phyloP scores from a whole-genome alignment of 2,888 invertebrate genomes.

The Andrena chrysosceles region DNA sequence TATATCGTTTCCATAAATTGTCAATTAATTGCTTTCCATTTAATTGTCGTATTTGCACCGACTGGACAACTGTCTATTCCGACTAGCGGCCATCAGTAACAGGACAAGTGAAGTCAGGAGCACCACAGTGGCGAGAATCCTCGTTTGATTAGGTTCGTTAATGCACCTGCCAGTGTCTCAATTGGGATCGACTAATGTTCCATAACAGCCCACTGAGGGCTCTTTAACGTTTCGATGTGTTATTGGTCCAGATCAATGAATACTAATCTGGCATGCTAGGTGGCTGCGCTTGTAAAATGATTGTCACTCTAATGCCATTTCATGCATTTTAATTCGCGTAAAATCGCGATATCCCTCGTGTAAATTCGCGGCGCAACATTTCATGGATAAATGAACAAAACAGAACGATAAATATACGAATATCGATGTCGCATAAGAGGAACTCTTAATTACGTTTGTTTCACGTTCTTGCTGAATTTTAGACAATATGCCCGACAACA shows the following conservation, averaged over 20 bases:
- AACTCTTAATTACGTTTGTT: not conserved
- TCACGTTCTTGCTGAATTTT: no score
- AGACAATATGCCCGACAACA: not conserved
- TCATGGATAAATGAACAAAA: not conserved
- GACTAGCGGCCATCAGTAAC: constrained; percentile 40
- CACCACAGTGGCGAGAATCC: constrained; percentile 38
- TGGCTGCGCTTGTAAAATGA: constrained; percentile 2
- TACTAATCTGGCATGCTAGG: constrained; percentile 1
- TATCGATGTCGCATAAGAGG: not conserved
- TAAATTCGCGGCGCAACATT: not conserved
- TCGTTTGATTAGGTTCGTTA: constrained; percentile 66
- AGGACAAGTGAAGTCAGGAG: constrained; percentile 43
- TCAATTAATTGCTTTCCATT: not conserved
- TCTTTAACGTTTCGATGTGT: constrained; percentile 43
- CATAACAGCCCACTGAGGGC: constrained; percentile 21
- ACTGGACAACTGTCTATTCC: constrained; percentile 29
- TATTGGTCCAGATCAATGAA: constrained; percentile 37
- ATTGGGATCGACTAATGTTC: constrained; percentile 55
- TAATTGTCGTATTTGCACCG: not conserved
- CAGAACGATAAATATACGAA: not conserved
- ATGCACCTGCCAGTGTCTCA: constrained; percentile 60
- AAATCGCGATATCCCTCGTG: not conserved
- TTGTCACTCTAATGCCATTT: not conserved
- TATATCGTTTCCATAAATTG: no score
- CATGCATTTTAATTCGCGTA: not conserved